These are phyloP conservation scores for Strongylocentrotus purpuratus DNA, from an alignment of 35 echinoderm and acorn worm species.

Conservation along the genomic window DNA sequence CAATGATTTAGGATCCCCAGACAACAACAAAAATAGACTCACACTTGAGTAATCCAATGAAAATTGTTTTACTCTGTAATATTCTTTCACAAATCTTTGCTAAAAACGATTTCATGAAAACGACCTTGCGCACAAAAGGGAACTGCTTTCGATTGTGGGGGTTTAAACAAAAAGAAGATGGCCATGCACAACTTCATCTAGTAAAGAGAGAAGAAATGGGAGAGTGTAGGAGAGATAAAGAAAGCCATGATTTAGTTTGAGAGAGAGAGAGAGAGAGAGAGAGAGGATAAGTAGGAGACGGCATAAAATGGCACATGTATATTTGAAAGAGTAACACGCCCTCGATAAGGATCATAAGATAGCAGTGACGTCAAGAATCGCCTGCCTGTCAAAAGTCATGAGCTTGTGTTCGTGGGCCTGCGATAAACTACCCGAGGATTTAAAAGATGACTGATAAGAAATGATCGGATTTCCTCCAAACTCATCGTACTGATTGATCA, in stretches of 20 bases:
- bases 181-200: neutral
- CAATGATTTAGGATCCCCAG: too few species aligned
- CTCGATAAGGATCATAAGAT: neutral
- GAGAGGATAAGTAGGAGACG: neutral
- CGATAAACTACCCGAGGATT: neutral
- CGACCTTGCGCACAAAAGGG: too few species aligned
- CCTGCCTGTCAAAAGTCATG: neutral
- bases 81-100: too few species aligned
- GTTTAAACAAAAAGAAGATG: too few species aligned
- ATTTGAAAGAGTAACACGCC: neutral
- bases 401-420: neutral
- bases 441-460: neutral
- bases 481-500: neutral
- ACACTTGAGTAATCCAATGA: too few species aligned
- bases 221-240: too few species aligned
- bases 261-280: neutral
- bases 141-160: too few species aligned
- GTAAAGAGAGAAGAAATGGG: neutral
- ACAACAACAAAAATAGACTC: too few species aligned
- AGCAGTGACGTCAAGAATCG: neutral
- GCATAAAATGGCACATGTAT: neutral
- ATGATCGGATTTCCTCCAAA: constrained; percentile 17
- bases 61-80: too few species aligned
- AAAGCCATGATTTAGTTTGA: neutral
- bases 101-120: too few species aligned